Base-by-base conservation (phyloP, 2,113 vertebrate species). In the Daubentonia madagascariensis region DNA sequence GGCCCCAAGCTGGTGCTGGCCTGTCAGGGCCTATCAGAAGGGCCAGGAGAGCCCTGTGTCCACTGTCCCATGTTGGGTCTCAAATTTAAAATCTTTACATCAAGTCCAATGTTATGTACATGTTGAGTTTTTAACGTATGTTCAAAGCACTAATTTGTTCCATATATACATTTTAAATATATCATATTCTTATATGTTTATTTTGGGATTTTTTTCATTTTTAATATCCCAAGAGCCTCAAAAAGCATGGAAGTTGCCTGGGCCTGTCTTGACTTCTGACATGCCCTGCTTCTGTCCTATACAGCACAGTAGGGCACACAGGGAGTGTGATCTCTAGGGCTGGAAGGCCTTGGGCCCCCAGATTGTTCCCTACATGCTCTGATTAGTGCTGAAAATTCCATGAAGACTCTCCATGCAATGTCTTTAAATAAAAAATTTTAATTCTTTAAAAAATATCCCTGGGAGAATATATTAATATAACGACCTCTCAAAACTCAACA, bases 121-220 rank as follows among this genome's bases (percentile, higher is more conserved):
- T 65, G 43, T 45, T 65, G 17, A 37, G 50, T 79, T 68, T 78
- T 87, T 68, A 8, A 43, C 6, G 22, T 63, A 17, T 63, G 70
- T 40, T 87, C 63, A 48, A 96, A 93, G 72, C 16, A 84, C 32
- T 52, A 48, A 92, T 72, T 89, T 95, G 35, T 81, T 96, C 45
- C 83, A 72, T 35, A 61, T 32, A 68, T 45, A 48, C 37, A 22
- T 81, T 72, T 88, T 85, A 93, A 81, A 89, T 84, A 76, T 7
- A 65, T 61, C 52, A 65, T 20, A 4, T 13, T 84, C 79, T 72
- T 94, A 43, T 88, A 32, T 40, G 35, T 83, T 16, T 32, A 18
- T 79, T 89, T 73, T 67, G 35, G 30, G 28, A 92, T 84, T 59
- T 75, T 16, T 90, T 93, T 96, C 35, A 87, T 80, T 94, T 89